Percentiles rank a stretch among this genome's conserved stretches.
Conservation (phyloP, 1,140 invertebrate genomes). For the Drosophila tropicalis region DNA sequence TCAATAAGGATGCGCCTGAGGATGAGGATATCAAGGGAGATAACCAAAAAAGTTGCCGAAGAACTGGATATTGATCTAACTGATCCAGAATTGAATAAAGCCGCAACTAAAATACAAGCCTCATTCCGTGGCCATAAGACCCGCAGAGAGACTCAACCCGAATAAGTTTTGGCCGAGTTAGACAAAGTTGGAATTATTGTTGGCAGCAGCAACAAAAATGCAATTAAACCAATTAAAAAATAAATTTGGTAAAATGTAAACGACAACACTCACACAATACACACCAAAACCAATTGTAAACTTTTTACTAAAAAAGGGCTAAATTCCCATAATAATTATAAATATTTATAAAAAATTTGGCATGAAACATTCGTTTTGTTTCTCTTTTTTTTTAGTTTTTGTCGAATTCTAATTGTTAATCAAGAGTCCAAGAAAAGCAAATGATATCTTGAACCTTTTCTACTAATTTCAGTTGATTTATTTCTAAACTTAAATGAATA, state of each 20-base stretch:
- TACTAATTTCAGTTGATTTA: conserved; percentile 36
- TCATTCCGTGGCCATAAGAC: conserved; percentile 95
- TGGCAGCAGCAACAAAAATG: conserved; percentile 42
- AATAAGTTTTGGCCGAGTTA: conserved; percentile 49
- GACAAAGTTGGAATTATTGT: conserved; percentile 56
- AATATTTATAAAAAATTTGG: conserved; percentile 42
- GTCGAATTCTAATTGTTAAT: conserved; percentile 15
- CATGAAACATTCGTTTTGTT: conserved; percentile 17
- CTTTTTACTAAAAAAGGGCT: conserved; percentile 64
- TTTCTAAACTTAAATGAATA: conserved; percentile 25
- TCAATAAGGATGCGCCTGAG: conserved; percentile 84
- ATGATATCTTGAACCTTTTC: conserved; percentile 4
- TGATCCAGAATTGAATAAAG: conserved; percentile 94
- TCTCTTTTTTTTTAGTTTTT: conserved; percentile 39
- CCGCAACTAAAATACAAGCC: conserved; percentile 96
- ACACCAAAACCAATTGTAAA: conserved; percentile 53
- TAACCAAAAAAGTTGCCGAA: conserved; percentile 85
- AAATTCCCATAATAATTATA: conserved; percentile 53
- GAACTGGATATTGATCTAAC: conserved; percentile 91
- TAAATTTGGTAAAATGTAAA: conserved; percentile 67
- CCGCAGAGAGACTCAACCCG: conserved; percentile 87
- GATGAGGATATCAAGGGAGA: conserved; percentile 83
- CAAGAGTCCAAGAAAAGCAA: not conserved
- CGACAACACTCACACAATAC: conserved; percentile 44
- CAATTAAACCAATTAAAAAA: conserved; percentile 23